A percentile compares a stretch with the other conserved stretches of the same genome.
Conservation (phyloP, 2,888 invertebrate genomes). For the Polymixis lichenea region DNA sequence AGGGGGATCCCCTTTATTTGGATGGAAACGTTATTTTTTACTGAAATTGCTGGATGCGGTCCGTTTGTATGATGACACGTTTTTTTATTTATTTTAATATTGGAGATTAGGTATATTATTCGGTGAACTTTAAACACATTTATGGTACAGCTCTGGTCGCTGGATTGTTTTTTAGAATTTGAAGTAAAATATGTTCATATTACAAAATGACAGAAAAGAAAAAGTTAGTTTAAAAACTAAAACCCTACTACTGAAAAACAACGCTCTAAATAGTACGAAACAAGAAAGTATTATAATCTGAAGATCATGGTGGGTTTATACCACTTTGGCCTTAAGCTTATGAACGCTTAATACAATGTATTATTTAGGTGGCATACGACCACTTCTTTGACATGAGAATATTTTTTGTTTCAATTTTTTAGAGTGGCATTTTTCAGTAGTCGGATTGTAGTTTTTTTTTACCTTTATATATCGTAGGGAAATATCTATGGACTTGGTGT, state of each 20-base stretch:
- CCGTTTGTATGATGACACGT: conserved; percentile 24
- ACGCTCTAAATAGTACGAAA: too few relatives aligned
- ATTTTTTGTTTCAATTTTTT: too few relatives aligned
- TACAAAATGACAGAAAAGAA: background rate
- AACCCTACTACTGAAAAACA: too few relatives aligned
- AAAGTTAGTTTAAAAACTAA: too few relatives aligned
- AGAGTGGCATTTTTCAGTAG: too few relatives aligned
- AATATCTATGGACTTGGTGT: background rate
- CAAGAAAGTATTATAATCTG: too few relatives aligned
- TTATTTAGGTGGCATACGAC: too few relatives aligned
- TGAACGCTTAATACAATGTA: too few relatives aligned
- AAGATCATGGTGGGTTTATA: too few relatives aligned
- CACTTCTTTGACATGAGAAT: too few relatives aligned
- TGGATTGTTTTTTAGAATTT: conserved; percentile 3
- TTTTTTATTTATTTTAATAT: conserved; percentile 22
- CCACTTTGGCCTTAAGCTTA: too few relatives aligned
- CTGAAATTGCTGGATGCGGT: conserved; percentile 66
- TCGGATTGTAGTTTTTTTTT: background rate
- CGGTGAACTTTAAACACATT: conserved; percentile 10
- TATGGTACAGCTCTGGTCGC: background rate
- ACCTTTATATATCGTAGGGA: background rate
- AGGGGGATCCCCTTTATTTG: too few relatives aligned
- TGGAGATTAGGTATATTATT: background rate
- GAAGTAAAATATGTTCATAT: background rate
- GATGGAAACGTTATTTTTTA: conserved; percentile 60